Evolutionary conservation across 2,888 invertebrate species (phyloP).

Genomic region (Leucophora obtusa): DNA sequence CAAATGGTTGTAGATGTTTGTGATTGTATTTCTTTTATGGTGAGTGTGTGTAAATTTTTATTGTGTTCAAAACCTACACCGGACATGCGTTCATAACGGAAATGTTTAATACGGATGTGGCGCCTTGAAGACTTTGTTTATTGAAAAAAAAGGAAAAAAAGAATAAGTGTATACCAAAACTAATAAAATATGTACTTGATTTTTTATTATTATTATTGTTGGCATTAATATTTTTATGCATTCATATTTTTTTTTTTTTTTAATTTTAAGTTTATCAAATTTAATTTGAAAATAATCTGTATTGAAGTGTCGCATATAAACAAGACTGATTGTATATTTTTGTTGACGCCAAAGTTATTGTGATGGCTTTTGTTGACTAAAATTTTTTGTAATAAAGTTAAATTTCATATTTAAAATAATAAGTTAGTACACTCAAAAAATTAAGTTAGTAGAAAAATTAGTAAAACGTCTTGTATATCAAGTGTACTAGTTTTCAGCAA

Average conservation of each 20-base stretch:
- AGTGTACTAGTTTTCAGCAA: too few relatives aligned
- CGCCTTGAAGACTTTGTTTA: conserved; percentile 61
- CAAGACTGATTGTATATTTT: neutral
- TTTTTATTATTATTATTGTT: conserved; percentile 50
- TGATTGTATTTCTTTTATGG: neutral
- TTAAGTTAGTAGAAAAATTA: too few relatives aligned
- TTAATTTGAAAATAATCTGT: neutral
- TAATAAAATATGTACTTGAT: conserved; percentile 61
- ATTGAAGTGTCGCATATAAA: neutral
- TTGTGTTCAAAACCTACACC: conserved; percentile 40
- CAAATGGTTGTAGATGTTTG: neutral
- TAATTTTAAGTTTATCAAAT: neutral
- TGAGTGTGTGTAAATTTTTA: conserved; percentile 10
- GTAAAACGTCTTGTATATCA: too few relatives aligned
- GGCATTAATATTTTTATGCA: neutral
- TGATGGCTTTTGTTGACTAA: neutral
- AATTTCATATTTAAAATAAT: neutral
- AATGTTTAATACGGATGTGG: conserved; percentile 61
- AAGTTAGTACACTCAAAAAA: too few relatives aligned
- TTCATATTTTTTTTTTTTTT: too few relatives aligned
- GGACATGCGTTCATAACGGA: conserved; percentile 63
- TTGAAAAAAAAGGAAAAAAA: conserved; percentile 46
- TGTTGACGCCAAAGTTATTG: neutral
- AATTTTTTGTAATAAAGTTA: neutral
- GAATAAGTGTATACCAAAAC: conserved; percentile 26